phyloP scores from a whole-genome alignment of 2,797 vertebrate species.

The Oceanodroma leucorhoa region DNA sequence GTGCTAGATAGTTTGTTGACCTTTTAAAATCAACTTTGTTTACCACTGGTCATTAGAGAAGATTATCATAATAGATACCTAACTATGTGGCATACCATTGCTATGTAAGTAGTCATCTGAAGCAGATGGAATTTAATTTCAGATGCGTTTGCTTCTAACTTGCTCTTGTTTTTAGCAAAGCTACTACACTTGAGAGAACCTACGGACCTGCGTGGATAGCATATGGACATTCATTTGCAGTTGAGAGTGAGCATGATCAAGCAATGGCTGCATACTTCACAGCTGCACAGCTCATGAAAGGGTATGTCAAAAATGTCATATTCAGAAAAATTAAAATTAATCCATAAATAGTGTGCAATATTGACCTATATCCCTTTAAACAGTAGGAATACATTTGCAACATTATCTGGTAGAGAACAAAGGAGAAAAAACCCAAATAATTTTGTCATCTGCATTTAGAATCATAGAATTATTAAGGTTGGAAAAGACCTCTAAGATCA shows the following conservation, averaged over 20 bases:
- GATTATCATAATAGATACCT: neutral
- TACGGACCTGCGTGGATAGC: constrained; percentile 98
- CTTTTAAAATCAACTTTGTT: neutral
- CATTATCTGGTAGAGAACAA: neutral
- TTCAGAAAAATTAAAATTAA: neutral
- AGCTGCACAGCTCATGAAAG: constrained; percentile 98
- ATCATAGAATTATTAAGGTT: no score
- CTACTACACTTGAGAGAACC: constrained; percentile 93
- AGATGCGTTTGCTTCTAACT: neutral
- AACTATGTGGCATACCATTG: neutral
- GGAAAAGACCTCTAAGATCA: no score
- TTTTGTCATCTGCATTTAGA: neutral
- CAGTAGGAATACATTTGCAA: neutral
- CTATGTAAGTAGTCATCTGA: neutral
- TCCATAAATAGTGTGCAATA: neutral
- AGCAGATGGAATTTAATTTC: neutral
- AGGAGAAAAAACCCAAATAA: neutral
- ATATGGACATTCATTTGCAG: constrained; percentile 96
- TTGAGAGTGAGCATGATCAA: constrained; percentile 98
- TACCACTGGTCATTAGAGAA: neutral
- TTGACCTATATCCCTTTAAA: neutral
- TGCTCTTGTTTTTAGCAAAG: constrained; percentile 83
- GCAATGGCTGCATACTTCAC: constrained; percentile 99
- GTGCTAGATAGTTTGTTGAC: neutral
- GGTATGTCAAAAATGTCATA: constrained; percentile 72